Evolutionary conservation across 2,113 vertebrate genomes (phyloP), one percentile per base, ranked within the genome.

Genomic region (Crotalus horridus): DNA sequence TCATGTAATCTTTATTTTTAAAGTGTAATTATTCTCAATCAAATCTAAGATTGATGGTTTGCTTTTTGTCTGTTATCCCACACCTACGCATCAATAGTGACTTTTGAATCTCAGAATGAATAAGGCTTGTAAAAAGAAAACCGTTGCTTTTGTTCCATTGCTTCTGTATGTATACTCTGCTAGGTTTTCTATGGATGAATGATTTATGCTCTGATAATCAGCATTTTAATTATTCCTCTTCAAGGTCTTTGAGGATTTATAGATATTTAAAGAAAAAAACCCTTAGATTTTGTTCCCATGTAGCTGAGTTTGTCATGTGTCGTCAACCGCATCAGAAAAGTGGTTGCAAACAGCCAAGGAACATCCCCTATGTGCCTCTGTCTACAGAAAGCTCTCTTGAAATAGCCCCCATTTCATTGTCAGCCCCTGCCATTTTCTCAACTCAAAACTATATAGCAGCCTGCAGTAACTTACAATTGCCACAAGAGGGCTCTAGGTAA

Each of bases 321-420:
- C 98, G 99, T 99, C 99, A 99, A 99, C 99, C 99, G 98, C 99
- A 99, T 99, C 98, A 99, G 99, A 99, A 99, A 99, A 99, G 99
- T 99, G 99, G 99, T 98, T 95, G 98, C 99, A 99, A 98, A 99
- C 98, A 99, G 98, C 98, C 98, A 98, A 97, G 98, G 98, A 99
- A 96, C 99, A 98, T 96, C 97, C 96, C 94, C 88, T 55, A 97
- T 98, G 98, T 96, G 97, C 6, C 96, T 97, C 98, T 97, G 97
- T 94, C 96, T 96, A 98, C 98, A 98, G 98, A 99, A 99, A 98
- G 98, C 94, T 97, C 97, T 97, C 97, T 97, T 96, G 96, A 94
- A 94, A 87, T 56, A 92, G 92, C 87, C 90, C 69, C 58, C 53
- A 54, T 9, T 74, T 17, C 48, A 53, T 6, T 10, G 9, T 59